Evolutionary conservation across 2,113 vertebrate genomes (phyloP), one percentile per base, ranked within the genome.

Genomic region (Nycticebus coucang): DNA sequence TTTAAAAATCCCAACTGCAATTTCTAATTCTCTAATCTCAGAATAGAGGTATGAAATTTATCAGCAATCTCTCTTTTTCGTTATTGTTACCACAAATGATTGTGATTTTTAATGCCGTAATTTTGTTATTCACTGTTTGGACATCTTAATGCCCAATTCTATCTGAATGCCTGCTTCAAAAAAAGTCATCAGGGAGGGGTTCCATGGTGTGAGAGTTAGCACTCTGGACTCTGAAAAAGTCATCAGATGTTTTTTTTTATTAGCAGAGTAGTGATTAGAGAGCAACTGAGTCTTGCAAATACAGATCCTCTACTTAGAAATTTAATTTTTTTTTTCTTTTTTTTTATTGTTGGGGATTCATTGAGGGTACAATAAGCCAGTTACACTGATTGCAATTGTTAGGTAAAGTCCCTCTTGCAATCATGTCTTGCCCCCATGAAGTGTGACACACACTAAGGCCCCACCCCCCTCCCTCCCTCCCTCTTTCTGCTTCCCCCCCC

Each of bases 271-370:
- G 3, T 9, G 26, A 81, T 72, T 12, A 69, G 2, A 74, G 1
- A 68, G 12, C 3, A 45, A 3, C 1, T 69, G 71, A 79, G 0
- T 14, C 35, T 84, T 74, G 21, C 0, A 81, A 81, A 5, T 22
- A 0, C 14, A 66, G 33, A 41, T 10, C 18, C 21, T 33, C 30
- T 28, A 66, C 33, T 68, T 68, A 45, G 81, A 28, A 28, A 5
- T 75, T 92, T 71, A 8, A 24, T 93, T 19, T 53, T 86, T 93
- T 57, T n/a, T n/a, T n/a, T n/a, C n/a, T n/a, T n/a, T n/a, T n/a
- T n/a, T n/a, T n/a, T n/a, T n/a, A n/a, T n/a, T n/a, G n/a, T n/a
- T n/a, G n/a, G n/a, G n/a, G n/a, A n/a, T n/a, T n/a, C n/a, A n/a
- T n/a, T n/a, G n/a, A n/a, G n/a, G n/a, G n/a, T n/a, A n/a, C n/a